Evolutionary conservation across 1,140 invertebrate species (phyloP).

Genomic region (Cotesia glomerata): DNA sequence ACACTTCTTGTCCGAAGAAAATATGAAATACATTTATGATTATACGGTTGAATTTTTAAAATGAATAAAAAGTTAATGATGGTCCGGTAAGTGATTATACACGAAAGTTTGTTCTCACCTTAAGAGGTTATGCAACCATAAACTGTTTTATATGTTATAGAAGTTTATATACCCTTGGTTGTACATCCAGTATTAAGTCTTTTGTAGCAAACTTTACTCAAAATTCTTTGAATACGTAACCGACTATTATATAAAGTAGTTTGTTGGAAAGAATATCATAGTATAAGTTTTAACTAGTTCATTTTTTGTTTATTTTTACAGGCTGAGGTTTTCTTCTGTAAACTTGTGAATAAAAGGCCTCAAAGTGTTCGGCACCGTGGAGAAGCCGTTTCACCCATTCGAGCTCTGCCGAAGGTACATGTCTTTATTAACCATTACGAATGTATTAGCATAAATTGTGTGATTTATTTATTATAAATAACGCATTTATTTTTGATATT

Average conservation of each 20-base stretch:
- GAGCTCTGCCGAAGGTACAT: slow-evolving; percentile 58
- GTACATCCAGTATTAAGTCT: slow-evolving; percentile 47
- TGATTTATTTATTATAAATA: too few relatives aligned
- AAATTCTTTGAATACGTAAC: too few relatives aligned
- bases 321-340: slow-evolving; percentile 57
- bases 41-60: too few relatives aligned
- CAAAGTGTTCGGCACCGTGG: slow-evolving; percentile 65
- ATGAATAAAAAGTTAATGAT: neutral
- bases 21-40: too few relatives aligned
- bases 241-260: neutral
- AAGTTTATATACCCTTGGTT: slow-evolving; percentile 57
- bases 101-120: slow-evolving; percentile 8
- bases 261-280: neutral
- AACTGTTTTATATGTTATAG: slow-evolving; percentile 51
- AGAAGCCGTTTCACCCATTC: slow-evolving; percentile 63
- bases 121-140: slow-evolving; percentile 40
- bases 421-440: neutral
- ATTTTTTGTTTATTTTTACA: slow-evolving; percentile 45
- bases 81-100: neutral
- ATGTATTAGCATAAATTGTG: neutral
- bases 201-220: slow-evolving; percentile 43
- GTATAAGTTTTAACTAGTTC: slow-evolving; percentile 6
- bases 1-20: too few relatives aligned
- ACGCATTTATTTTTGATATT: too few relatives aligned
- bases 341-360: slow-evolving; percentile 61